Evolutionary conservation across 2,113 vertebrate species (phyloP), one percentile per base, ranked within the genome.

Genomic region (Osmerus mordax): DNA sequence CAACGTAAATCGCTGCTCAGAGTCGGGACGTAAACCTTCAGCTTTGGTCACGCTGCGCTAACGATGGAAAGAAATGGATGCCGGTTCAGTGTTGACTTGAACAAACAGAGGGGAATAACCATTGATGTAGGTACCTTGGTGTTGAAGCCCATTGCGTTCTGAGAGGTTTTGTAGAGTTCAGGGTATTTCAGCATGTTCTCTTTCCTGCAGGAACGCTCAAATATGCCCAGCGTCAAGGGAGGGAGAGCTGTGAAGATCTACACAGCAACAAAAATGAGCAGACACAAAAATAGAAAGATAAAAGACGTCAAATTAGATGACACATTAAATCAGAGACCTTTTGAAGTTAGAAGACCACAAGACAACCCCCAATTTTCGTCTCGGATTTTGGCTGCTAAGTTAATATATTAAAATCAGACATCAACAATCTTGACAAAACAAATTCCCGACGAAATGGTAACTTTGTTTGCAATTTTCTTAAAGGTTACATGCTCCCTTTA

Each of bases 121-220:
- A 7, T 21, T 60, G 51, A 9, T 15, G 14, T 52, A 0, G 7
- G 74, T 94, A 99, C 97, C 95, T 99, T 99, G 72, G 97, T 98
- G 83, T 99, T 99, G 78, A 99, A 99, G 81, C 96, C 96, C 92
- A 97, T 92, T 13, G 96, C 96, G 69, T 97, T 98, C 91, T 99
- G 97, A 68, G 97, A 98, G 0, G 95, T 96, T 90, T 98, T 99
- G 90, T 99, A 99, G 73, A 99, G 89, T 81, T 99, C 96, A 1
- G 97, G 97, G 68, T 99, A 99, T 76, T 99, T 99, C 80, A 99
- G 84, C 97, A 99, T 99, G 79, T 99, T 99, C 84, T 98, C 97
- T 86, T 98, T 99, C 78, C 94, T 91, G 84, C 97, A 99, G 0
- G 96, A 97, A 78, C 95, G 93, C 86, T 99, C 97, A 86, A 99